These are phyloP conservation scores for Micoletzkya japonica DNA, from an alignment of 2,888 invertebrate species.

Conservation along the genomic window DNA sequence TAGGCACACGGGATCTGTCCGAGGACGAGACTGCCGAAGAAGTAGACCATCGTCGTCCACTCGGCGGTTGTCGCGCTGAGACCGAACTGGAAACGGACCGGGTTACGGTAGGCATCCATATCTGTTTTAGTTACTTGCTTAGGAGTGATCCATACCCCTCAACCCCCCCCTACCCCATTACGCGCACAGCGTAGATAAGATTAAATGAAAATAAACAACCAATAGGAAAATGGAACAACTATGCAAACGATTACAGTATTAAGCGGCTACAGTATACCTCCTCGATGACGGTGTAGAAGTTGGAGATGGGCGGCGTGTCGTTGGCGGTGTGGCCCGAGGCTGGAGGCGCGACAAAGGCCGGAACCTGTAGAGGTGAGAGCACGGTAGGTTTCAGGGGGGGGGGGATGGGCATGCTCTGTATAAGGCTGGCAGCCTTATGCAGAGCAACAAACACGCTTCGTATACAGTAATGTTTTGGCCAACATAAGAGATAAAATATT, in stretches of 20 bases:
- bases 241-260: not conserved
- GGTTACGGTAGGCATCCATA: not conserved
- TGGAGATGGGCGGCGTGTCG: not conserved
- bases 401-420: no score
- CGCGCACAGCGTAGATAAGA: not conserved
- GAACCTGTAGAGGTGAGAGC: slow-evolving; percentile 2
- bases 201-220: not conserved
- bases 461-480: not conserved
- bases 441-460: no score
- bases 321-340: slow-evolving; percentile 10
- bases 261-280: slow-evolving; percentile 7
- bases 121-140: not conserved
- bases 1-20: slow-evolving; percentile 27
- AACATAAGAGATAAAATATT: not conserved
- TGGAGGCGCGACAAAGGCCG: slow-evolving; percentile 21
- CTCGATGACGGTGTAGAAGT: slow-evolving; percentile 27
- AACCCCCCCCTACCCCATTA: not conserved
- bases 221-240: not conserved
- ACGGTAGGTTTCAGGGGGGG: no score
- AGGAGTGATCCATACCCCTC: not conserved
- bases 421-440: no score
- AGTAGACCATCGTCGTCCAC: slow-evolving; percentile 23
- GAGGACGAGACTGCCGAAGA: slow-evolving; percentile 15
- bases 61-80: not conserved
- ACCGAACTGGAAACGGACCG: slow-evolving; percentile 5